Conservation (phyloP, 2,888 invertebrate species). For the Geotrupes spiniger region DNA sequence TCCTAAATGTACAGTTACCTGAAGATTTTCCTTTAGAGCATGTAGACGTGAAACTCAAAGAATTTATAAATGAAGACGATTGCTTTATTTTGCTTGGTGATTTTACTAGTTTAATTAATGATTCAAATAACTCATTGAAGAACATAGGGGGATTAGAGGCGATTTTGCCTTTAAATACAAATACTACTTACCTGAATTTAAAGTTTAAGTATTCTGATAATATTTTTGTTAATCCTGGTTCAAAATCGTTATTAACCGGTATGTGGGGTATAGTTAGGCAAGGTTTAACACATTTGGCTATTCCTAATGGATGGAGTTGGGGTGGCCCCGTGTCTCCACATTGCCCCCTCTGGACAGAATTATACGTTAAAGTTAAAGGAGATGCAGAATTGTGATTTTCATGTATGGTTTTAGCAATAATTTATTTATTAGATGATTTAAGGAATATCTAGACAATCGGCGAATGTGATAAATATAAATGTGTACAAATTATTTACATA, state of each 20-base stretch:
- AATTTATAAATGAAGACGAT: constrained; percentile 13
- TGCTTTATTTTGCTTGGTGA: constrained; percentile 17
- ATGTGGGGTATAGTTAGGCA: constrained; percentile 63
- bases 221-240: constrained; percentile 35
- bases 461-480: constrained; percentile 18
- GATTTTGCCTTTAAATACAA: constrained; percentile 37
- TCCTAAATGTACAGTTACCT: constrained; percentile 26
- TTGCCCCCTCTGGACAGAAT: constrained; percentile 76
- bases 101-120: constrained; percentile 14
- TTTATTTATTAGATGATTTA: too few relatives aligned
- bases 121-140: constrained; percentile 15
- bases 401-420: too few relatives aligned
- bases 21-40: constrained; percentile 14
- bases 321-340: constrained; percentile 73
- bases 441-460: constrained; percentile 13
- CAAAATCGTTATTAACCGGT: constrained; percentile 51
- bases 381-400: constrained; percentile 13
- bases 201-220: constrained; percentile 32
- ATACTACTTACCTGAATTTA: constrained; percentile 34
- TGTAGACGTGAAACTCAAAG: constrained; percentile 18
- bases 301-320: constrained; percentile 82
- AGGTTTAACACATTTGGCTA: constrained; percentile 73
- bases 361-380: constrained; percentile 42
- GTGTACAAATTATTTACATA: background rate
- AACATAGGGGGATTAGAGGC: constrained; percentile 38